These are phyloP conservation scores for Paramormyrops kingsleyae DNA, from an alignment of 2,113 vertebrate species.

Conservation along the genomic window DNA sequence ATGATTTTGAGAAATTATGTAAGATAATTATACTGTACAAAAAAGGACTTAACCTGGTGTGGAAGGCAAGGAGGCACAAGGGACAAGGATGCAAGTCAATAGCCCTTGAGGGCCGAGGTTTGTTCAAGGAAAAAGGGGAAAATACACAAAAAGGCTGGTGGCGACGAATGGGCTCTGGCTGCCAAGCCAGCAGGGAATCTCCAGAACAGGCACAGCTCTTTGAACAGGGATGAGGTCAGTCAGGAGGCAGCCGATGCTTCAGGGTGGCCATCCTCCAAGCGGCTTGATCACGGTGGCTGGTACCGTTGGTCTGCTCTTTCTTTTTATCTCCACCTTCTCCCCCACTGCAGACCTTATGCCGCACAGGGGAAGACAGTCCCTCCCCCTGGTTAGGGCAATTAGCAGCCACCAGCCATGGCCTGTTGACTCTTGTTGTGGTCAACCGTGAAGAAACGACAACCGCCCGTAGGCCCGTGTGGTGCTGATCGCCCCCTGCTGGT, in stretches of 20 bases:
- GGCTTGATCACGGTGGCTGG: neutral
- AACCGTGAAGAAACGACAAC: neutral
- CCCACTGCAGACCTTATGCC: neutral
- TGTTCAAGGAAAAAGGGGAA: neutral
- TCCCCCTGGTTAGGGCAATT: neutral
- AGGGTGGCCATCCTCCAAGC: neutral
- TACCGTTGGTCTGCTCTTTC: neutral
- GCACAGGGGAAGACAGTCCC: neutral
- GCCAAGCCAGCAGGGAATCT: neutral
- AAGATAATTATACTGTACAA: neutral
- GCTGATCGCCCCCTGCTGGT: neutral
- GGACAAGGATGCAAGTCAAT: neutral
- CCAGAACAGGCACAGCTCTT: neutral
- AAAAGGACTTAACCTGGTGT: neutral
- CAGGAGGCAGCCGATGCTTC: neutral
- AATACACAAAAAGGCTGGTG: neutral
- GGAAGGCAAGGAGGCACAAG: neutral
- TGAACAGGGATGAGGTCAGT: neutral
- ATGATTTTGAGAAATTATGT: neutral
- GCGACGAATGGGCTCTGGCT: neutral
- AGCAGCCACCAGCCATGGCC: neutral
- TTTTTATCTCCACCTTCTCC: neutral
- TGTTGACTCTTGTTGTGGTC: neutral
- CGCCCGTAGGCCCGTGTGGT: neutral
- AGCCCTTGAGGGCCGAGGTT: neutral